phyloP scores from a whole-genome alignment of 1,140 invertebrate species.

The Pentalonia nigronervosa region DNA sequence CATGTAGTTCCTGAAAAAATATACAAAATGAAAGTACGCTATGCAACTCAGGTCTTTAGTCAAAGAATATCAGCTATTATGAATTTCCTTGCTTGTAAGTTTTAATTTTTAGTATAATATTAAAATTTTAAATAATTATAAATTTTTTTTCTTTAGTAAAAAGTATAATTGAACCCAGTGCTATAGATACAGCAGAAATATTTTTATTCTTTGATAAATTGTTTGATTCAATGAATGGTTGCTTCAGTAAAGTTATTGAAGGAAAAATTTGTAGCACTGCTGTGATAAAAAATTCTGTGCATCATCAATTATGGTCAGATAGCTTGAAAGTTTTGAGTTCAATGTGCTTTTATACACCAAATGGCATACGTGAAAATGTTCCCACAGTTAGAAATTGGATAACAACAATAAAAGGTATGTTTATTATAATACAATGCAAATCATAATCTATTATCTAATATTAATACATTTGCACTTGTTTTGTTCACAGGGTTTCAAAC shows the following conservation, averaged over 20 bases:
- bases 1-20: slow-evolving; percentile 32
- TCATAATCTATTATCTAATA: too few relatives aligned
- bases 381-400: slow-evolving; percentile 2
- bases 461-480: not conserved
- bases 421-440: too few relatives aligned
- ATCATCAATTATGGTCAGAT: not conserved
- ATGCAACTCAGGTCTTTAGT: slow-evolving; percentile 12
- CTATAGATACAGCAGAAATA: not conserved
- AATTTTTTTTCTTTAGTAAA: slow-evolving; percentile 11
- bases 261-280: slow-evolving; percentile 14
- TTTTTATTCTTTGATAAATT: slow-evolving; percentile 6
- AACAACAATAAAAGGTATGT: not conserved
- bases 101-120: not conserved
- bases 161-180: not conserved
- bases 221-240: not conserved
- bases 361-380: not conserved
- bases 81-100: slow-evolving; percentile 8
- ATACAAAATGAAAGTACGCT: not conserved
- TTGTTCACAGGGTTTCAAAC: not conserved
- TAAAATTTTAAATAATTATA: not conserved
- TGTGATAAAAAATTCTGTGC: not conserved
- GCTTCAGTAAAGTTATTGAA: not conserved
- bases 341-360: not conserved
- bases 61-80: not conserved
- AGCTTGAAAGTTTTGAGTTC: not conserved